Percentiles rank a stretch among this genome's conserved stretches.
phyloP scores from a whole-genome alignment of 2,888 invertebrate genomes.

The Pycnomerus fuliginosus region DNA sequence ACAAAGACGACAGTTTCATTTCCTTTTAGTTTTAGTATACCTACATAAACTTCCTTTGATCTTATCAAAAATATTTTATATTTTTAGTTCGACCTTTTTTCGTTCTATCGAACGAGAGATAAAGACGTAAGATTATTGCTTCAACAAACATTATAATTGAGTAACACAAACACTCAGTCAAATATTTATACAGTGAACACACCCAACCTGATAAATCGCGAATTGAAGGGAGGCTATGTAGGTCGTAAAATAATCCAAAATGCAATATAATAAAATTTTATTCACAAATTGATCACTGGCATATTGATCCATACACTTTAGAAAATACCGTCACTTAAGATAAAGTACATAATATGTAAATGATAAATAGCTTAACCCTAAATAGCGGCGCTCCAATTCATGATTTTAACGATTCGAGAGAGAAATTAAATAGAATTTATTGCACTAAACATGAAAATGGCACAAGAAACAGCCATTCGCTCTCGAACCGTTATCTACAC shows the following conservation, averaged over 20 bases:
- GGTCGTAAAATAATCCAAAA: constrained; percentile 8
- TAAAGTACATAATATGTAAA: constrained; percentile 7
- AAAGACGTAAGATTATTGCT: too few species aligned
- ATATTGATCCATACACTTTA: constrained; percentile 10
- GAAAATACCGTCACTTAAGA: constrained; percentile 11
- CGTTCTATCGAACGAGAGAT: too few species aligned
- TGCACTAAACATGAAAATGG: constrained; percentile 9
- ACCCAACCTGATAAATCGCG: constrained; percentile 15
- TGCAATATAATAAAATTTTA: constrained; percentile 16
- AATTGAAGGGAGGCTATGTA: constrained; percentile 18
- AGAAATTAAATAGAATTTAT: constrained; percentile 22
- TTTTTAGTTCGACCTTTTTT: too few species aligned
- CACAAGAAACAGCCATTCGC: too few species aligned
- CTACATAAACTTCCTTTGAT: too few species aligned
- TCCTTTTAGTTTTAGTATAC: too few species aligned
- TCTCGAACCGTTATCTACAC: too few species aligned
- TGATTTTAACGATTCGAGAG: constrained; percentile 37
- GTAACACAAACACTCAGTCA: too few species aligned
- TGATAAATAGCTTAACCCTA: constrained; percentile 9
- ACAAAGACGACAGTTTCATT: too few species aligned
- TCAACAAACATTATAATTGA: too few species aligned
- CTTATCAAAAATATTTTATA: too few species aligned
- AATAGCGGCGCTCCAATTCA: constrained; percentile 47
- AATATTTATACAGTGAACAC: too few species aligned
- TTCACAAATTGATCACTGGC: constrained; percentile 15